These are phyloP conservation scores for Tympanuchus pallidicinctus DNA, from an alignment of 2,113 vertebrate genomes.

Conservation along the genomic window DNA sequence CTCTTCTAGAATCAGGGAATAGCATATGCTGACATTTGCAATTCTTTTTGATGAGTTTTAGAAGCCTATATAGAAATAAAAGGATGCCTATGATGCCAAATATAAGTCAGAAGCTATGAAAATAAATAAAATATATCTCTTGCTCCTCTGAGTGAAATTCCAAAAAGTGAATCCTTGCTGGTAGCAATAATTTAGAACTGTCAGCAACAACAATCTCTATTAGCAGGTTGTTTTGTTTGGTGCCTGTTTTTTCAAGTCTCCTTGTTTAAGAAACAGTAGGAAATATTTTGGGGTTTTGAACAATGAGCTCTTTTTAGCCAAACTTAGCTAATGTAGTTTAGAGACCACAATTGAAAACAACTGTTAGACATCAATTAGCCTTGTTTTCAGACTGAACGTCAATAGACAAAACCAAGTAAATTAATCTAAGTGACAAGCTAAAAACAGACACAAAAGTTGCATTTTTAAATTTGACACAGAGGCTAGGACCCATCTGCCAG, in stretches of 20 bases:
- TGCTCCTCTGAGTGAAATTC: background rate
- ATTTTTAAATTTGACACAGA: background rate
- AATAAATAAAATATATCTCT: conserved; percentile 44
- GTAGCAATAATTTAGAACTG: background rate
- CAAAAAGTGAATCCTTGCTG: conserved; percentile 7
- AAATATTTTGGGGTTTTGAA: conserved; percentile 33
- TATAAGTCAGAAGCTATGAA: conserved; percentile 9
- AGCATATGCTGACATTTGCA: conserved; percentile 2
- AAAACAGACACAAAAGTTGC: background rate
- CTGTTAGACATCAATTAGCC: conserved; percentile 1
- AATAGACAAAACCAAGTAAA: conserved; percentile 6
- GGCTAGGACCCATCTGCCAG: background rate
- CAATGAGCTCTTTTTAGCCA: background rate
- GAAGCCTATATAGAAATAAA: conserved; percentile 17
- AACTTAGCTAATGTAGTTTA: background rate
- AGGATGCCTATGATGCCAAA: background rate
- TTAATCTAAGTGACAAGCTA: background rate
- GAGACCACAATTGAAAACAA: conserved; percentile 32
- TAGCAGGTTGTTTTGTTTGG: conserved; percentile 10
- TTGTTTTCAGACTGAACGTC: conserved; percentile 8
- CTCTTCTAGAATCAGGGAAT: background rate
- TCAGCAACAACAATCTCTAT: background rate
- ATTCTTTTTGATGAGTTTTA: background rate
- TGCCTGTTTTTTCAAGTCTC: background rate
- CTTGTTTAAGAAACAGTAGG: conserved; percentile 34